phyloP scores from a whole-genome alignment of 2,113 vertebrate genomes.

The Plecotus auritus region DNA sequence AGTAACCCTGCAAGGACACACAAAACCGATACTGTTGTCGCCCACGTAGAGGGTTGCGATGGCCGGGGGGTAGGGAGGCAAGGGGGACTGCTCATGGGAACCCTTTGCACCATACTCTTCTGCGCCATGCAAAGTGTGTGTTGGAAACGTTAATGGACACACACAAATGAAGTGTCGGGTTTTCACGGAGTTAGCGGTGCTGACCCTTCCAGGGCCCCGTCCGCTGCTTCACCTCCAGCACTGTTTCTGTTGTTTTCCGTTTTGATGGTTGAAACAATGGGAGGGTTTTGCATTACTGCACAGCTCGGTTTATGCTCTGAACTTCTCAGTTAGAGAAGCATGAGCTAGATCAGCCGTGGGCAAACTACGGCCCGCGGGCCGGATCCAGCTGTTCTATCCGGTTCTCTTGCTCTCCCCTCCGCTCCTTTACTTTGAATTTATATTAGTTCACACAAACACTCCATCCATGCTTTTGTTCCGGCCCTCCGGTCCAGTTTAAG shows the following conservation, averaged over 20 bases:
- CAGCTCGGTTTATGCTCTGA: background rate
- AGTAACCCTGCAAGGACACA: background rate
- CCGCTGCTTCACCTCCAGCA: background rate
- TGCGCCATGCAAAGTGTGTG: background rate
- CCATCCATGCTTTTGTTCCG: too few species aligned
- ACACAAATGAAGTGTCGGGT: background rate
- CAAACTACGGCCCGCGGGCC: too few species aligned
- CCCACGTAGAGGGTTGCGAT: background rate
- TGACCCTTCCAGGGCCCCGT: background rate
- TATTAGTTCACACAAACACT: too few species aligned
- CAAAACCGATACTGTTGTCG: background rate
- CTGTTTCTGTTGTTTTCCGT: background rate
- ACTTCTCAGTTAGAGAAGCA: background rate
- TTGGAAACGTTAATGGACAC: background rate
- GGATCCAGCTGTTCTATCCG: too few species aligned
- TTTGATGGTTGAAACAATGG: background rate
- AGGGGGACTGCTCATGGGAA: background rate
- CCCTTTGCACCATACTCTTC: background rate
- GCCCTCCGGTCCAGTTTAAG: too few species aligned
- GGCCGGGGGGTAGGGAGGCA: background rate
- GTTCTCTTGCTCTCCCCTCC: too few species aligned
- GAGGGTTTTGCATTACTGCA: background rate
- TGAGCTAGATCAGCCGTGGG: background rate
- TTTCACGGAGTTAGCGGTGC: background rate
- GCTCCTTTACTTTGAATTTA: too few species aligned